Base-by-base conservation (phyloP, 2,888 invertebrate genomes). In the Patella depressa region DNA sequence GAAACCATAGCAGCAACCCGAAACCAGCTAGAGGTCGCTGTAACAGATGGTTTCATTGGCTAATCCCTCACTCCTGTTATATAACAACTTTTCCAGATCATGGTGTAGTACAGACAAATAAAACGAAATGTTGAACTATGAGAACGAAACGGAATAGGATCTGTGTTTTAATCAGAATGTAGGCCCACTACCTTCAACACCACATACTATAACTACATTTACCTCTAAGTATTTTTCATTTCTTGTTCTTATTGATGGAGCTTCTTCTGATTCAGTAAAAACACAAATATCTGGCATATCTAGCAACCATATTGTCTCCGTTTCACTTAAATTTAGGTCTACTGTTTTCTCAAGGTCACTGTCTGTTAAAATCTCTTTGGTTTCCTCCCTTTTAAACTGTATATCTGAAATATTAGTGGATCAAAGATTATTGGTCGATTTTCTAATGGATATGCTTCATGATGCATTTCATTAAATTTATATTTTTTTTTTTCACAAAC, bases 271-370 rank as follows among this genome's bases (percentile, higher is more conserved):
- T 53, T 91, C 91, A 5, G 81, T 81, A 0, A 88, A 87, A 5
- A 91, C 87, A 79, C 88, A 88, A 0, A 87, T 81, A 3, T 88
- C 88, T 11, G 89, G 88, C 85, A 91, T 85, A 78, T 91, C 90
- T n/a, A 91, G 83, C 78, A 91, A 80, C 88, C 89, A 91, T 65
- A 91, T 88, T 74, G 91, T 91, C 19, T 90, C 89, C 1, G 91
- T 90, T 81, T 91, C 91, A 9, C 83, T 86, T 76, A 91, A 81
- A 19, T 81, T 83, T n/a, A 91, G 83, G 71, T 88, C 86, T 3
- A 91, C 87, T 14, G 84, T 78, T 79, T 88, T 89, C 57, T 88
- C 89, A 12, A 91, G 82, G 80, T 91, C 91, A 17, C 75, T 84
- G 5, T 90, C 90, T 12, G 81, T 88, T 74, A 90, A 77, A 24